These are phyloP conservation scores for Albula goreensis DNA, from an alignment of 2,113 vertebrate genomes.

Conservation along the genomic window DNA sequence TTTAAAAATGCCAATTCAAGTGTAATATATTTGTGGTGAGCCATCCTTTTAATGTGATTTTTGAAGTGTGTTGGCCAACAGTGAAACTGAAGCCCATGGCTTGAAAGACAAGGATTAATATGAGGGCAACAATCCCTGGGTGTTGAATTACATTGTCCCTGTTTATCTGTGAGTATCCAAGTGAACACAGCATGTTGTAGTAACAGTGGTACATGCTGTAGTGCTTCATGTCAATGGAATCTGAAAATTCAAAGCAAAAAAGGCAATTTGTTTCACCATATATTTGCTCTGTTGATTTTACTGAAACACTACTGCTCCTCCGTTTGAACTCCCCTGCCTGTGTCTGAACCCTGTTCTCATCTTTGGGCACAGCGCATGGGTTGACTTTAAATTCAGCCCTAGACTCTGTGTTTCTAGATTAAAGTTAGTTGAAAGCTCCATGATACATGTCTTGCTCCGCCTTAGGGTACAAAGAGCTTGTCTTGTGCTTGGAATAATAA, in stretches of 20 bases:
- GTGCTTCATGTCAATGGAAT: background rate
- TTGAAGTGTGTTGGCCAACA: background rate
- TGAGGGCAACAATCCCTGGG: background rate
- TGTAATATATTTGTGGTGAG: background rate
- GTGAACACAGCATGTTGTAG: background rate
- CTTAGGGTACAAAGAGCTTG: background rate
- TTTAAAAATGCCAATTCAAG: background rate
- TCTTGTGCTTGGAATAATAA: constrained; percentile 17
- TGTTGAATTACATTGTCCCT: background rate
- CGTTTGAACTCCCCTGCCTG: background rate
- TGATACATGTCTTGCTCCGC: background rate
- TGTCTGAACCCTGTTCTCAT: background rate
- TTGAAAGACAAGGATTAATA: background rate
- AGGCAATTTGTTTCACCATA: background rate
- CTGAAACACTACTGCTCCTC: background rate
- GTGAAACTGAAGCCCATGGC: background rate
- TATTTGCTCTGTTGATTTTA: constrained; percentile 1
- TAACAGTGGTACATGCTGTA: background rate
- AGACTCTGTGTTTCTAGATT: background rate
- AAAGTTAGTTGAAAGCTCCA: constrained; percentile 2
- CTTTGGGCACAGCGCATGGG: background rate
- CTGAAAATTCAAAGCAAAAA: background rate
- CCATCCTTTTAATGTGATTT: background rate
- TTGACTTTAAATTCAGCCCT: constrained; percentile 22
- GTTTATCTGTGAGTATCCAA: background rate